phyloP scores from a whole-genome alignment of 2,888 invertebrate species.

The Frankliniella intonsa region DNA sequence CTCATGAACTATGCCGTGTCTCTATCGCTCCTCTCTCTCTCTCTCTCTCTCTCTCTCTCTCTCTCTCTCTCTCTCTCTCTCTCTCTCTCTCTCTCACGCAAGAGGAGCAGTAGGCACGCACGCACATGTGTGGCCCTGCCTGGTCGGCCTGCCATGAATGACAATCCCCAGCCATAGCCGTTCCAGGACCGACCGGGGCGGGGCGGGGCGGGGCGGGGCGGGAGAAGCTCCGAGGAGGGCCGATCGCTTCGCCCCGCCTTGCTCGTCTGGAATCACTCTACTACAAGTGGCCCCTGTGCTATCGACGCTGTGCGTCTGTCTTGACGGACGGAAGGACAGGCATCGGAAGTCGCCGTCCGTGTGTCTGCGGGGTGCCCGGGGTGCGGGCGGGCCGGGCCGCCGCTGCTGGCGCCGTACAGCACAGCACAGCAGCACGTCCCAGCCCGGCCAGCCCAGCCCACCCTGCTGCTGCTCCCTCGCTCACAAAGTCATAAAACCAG shows the following conservation, averaged over 20 bases:
- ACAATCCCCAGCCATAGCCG: not conserved
- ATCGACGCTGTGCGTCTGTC: not conserved
- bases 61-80: not conserved
- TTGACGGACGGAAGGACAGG: not conserved
- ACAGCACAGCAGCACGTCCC: not conserved
- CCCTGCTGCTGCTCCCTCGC: not conserved
- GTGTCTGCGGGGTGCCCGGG: not conserved
- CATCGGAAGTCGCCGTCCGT: slow-evolving; percentile 6
- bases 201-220: not conserved
- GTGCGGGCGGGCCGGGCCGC: not conserved
- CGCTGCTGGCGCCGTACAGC: not conserved
- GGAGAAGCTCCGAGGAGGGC: not conserved
- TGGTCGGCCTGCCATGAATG: not conserved
- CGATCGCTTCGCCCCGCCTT: too few species aligned
- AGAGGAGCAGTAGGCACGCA: not conserved
- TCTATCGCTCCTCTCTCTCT: not conserved
- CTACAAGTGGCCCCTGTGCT: slow-evolving; percentile 10
- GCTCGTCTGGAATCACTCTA: slow-evolving; percentile 11
- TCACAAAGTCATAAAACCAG: not conserved
- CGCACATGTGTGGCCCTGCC: not conserved
- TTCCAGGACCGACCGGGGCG: not conserved
- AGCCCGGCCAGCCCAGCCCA: not conserved
- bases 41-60: not conserved
- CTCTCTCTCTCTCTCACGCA: not conserved
- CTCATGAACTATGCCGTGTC: not conserved